Evolutionary conservation across 30 jellyfish, hydroid and myxozoan genomes (phyloP), one percentile per base, ranked within the genome.

Genomic region (Cassiopea xamachana): DNA sequence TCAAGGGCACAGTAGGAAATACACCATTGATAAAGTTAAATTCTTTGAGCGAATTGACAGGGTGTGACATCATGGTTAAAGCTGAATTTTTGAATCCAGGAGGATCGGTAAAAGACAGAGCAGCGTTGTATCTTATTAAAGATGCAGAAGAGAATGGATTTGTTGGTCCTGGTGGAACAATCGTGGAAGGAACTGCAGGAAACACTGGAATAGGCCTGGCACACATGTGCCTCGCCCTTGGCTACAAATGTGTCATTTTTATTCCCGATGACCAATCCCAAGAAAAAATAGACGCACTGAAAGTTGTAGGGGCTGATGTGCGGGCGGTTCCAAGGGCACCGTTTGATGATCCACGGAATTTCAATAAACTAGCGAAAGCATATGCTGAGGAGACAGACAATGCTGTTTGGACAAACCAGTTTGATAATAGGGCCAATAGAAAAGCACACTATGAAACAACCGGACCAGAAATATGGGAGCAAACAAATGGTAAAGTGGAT

Each of bases 381-480:
- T 84, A 86, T 81, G 97, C 98, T 16, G 89, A 94, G 58, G 70
- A 88, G 73, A 67, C 80, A 44, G 94, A 81, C 39, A 90, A 94
- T 82, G 91, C 98, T 0, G 96, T 91, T 19, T 94, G 98, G 98
- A 94, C 98, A 2, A 87, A 94, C 75, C 98, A 94, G 75, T 94
- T 94, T 69, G 98, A 94, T 73, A 94, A 91, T 68, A 48, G 91
- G 5, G 98, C 96, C 86, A 94, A 94, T 85, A 86, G 97, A 46
- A 86, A 91, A 70, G 98, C 98, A 7, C 98, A 94, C 86, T 94
- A 94, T 59, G 97, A 94, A 73, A 94, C 98, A 60, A 94, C 98
- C 9, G 98, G 98, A 12, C 98, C 98, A 39, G 98, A 94, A 82
- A 94, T 94, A 46, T 94, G 98, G 98, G 96, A 94, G 75, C 98